Conservation (phyloP, 1,140 invertebrate genomes). For the Drusus annulatus region DNA sequence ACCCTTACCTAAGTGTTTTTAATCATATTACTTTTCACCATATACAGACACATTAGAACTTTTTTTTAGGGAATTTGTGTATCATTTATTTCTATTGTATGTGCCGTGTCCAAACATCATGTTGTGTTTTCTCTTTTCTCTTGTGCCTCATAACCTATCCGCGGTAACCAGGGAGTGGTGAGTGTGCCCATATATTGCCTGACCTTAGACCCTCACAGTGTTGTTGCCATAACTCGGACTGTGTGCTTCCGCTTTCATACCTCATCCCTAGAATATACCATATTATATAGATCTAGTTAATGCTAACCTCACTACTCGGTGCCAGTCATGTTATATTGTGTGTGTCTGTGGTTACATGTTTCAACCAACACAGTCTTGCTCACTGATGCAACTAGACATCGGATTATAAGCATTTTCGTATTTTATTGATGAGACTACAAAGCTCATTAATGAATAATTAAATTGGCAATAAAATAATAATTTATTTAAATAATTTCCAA, state of each 20-base stretch:
- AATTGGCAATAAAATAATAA: too few species aligned
- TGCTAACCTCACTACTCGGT: neutral
- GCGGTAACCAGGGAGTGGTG: slow-evolving; percentile 58
- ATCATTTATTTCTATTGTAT: slow-evolving; percentile 8
- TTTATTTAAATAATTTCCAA: too few species aligned
- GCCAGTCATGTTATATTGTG: neutral
- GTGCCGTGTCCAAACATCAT: slow-evolving; percentile 46
- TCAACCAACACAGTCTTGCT: too few species aligned
- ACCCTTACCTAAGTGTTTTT: too few species aligned
- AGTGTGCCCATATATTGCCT: slow-evolving; percentile 47
- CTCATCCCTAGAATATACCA: slow-evolving; percentile 36
- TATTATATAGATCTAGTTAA: slow-evolving; percentile 6
- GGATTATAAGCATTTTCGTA: too few species aligned
- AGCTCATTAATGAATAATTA: too few species aligned
- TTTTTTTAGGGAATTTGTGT: too few species aligned
- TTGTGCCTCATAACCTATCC: slow-evolving; percentile 55
- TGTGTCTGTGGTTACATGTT: too few species aligned
- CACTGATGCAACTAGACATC: too few species aligned
- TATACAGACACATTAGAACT: too few species aligned
- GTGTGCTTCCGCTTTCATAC: slow-evolving; percentile 55
- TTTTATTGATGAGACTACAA: too few species aligned
- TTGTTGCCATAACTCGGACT: slow-evolving; percentile 39
- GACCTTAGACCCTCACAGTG: slow-evolving; percentile 8
- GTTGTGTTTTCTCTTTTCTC: slow-evolving; percentile 55
- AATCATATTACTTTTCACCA: too few species aligned